These are phyloP conservation scores for Tauraco erythrolophus DNA, from an alignment of 2,113 vertebrate genomes.

Conservation along the genomic window DNA sequence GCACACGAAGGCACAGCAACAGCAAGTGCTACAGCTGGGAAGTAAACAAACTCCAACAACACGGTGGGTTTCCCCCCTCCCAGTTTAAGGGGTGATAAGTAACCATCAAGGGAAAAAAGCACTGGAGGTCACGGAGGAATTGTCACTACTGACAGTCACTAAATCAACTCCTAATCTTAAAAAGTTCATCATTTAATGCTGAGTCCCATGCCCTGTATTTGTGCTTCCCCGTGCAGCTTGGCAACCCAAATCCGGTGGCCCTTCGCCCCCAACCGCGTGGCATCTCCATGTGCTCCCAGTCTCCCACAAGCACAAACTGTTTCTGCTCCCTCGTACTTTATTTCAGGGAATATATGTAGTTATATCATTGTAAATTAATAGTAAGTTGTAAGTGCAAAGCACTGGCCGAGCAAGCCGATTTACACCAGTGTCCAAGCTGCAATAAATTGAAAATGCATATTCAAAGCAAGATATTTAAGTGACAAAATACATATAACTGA, in stretches of 20 bases:
- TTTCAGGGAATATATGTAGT: not conserved
- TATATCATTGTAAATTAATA: not conserved
- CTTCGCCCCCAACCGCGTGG: not conserved
- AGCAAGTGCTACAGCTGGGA: not conserved
- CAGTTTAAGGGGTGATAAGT: not conserved
- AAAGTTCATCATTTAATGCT: not conserved
- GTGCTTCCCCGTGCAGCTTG: not conserved
- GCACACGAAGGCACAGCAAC: not conserved
- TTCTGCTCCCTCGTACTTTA: not conserved
- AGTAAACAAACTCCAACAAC: not conserved
- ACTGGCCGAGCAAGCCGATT: not conserved
- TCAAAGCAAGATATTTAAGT: not conserved
- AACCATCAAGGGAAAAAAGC: not conserved
- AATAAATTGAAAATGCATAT: not conserved
- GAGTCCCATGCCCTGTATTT: not conserved
- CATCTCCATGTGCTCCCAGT: not conserved
- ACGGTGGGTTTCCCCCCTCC: too few species aligned
- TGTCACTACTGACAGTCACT: not conserved
- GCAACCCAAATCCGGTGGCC: not conserved
- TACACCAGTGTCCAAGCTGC: not conserved
- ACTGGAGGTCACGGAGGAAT: not conserved
- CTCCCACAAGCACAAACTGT: fast-evolving
- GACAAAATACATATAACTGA: not conserved
- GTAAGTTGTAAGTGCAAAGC: not conserved
- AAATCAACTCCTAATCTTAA: not conserved